Conservation (phyloP, 2,888 invertebrate genomes). For the Agrochola lychnidis region DNA sequence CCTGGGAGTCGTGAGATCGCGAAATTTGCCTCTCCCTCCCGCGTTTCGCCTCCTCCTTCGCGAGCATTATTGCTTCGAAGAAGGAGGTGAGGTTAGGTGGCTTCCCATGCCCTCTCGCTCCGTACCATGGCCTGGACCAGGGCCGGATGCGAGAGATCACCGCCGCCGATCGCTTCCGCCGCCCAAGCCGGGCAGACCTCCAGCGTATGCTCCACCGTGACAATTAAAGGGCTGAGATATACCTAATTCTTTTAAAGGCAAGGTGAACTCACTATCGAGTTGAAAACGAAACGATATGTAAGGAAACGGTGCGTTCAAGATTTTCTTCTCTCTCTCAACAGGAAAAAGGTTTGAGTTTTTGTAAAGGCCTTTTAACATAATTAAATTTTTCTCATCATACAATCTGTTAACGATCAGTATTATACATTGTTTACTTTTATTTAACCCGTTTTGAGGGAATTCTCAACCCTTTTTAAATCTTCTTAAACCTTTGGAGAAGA, state of each 20-base stretch:
- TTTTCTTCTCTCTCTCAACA: background rate
- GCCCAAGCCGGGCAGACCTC: too few relatives aligned
- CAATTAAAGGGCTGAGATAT: too few relatives aligned
- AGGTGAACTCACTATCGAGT: background rate
- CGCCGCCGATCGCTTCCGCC: too few relatives aligned
- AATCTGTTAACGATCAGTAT: background rate
- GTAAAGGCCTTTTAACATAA: background rate
- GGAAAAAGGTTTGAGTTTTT: background rate
- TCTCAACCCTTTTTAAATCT: background rate
- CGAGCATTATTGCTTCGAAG: too few relatives aligned
- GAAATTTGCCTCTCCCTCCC: too few relatives aligned
- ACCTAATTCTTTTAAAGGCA: background rate
- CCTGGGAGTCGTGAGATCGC: too few relatives aligned
- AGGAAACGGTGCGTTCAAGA: background rate
- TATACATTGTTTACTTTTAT: background rate
- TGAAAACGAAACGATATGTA: background rate
- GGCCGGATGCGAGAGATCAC: too few relatives aligned
- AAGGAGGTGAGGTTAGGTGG: too few relatives aligned
- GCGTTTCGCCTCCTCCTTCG: too few relatives aligned
- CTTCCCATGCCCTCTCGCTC: too few relatives aligned
- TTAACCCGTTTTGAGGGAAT: background rate
- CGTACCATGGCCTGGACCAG: too few relatives aligned
- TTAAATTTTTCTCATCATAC: background rate
- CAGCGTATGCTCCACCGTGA: too few relatives aligned
- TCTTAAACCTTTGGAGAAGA: conserved; percentile 10